phyloP scores from a whole-genome alignment of 1,140 invertebrate species.

The Apolygus lucorum region DNA sequence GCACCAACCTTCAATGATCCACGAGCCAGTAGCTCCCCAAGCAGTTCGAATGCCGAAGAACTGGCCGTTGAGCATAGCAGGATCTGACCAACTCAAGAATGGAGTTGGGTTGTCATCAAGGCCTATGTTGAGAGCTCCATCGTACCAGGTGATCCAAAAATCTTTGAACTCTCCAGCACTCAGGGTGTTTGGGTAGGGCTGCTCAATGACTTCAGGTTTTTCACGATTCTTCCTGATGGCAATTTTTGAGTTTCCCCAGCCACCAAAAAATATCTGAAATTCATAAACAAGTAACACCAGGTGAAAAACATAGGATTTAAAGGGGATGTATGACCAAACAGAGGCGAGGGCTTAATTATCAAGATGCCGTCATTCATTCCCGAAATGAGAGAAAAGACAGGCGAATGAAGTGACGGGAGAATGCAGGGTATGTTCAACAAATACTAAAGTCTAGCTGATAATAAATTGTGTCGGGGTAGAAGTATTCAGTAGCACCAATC shows the following conservation, averaged over 20 bases:
- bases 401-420: background rate
- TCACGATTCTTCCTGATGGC: constrained; percentile 66
- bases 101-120: constrained; percentile 56
- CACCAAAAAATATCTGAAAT: constrained; percentile 63
- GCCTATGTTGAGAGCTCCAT: constrained; percentile 56
- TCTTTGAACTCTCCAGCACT: constrained; percentile 60
- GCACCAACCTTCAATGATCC: constrained; percentile 75
- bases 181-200: constrained; percentile 58
- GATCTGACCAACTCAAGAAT: constrained; percentile 60
- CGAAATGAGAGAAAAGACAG: too few relatives aligned
- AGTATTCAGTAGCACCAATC: too few relatives aligned
- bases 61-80: constrained; percentile 55
- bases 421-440: too few relatives aligned
- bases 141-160: constrained; percentile 73
- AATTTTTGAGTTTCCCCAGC: constrained; percentile 75
- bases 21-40: constrained; percentile 72
- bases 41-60: constrained; percentile 74
- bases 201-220: constrained; percentile 67
- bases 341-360: too few relatives aligned
- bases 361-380: too few relatives aligned
- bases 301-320: too few relatives aligned
- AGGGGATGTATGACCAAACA: too few relatives aligned
- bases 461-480: too few relatives aligned
- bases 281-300: too few relatives aligned
- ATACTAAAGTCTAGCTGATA: too few relatives aligned